phyloP scores from a whole-genome alignment of 2,888 invertebrate genomes.

The Pammene fasciana region DNA sequence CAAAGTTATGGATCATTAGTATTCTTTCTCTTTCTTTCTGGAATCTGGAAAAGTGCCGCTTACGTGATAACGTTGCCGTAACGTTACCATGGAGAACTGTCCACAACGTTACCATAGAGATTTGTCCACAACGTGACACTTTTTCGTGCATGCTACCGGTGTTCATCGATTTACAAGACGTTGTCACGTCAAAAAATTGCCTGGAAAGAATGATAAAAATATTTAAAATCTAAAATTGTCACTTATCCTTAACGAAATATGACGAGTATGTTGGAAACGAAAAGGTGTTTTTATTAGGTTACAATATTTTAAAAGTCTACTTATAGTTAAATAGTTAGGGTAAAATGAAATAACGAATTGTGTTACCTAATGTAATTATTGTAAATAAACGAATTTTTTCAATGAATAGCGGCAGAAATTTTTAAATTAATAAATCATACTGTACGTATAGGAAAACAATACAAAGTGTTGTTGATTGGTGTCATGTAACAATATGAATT shows the following conservation, averaged over 20 bases:
- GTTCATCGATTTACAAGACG: no score
- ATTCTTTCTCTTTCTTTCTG: no score
- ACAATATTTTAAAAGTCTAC: constrained; percentile 38
- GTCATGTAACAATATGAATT: constrained; percentile 41
- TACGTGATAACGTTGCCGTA: no score
- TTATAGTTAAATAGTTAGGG: constrained; percentile 56
- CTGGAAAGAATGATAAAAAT: not conserved
- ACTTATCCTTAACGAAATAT: constrained; percentile 2
- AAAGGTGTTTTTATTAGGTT: constrained; percentile 36
- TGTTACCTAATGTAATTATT: constrained; percentile 54
- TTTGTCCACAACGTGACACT: no score
- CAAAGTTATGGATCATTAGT: no score
- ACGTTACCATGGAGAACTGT: no score
- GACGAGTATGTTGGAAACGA: constrained; percentile 19
- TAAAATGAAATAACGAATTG: constrained; percentile 55
- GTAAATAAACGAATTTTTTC: constrained; percentile 60
- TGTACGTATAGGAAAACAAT: constrained; percentile 37
- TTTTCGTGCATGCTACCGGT: no score
- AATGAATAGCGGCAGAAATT: constrained; percentile 45
- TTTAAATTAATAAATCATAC: constrained; percentile 30
- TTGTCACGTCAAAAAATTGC: no score
- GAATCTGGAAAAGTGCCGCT: no score
- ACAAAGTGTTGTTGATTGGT: constrained; percentile 41
- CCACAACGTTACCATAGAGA: no score
- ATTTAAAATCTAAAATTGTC: constrained; percentile 16